Conservation (phyloP, 2,888 invertebrate genomes). For the Drosophila nigritarsus region DNA sequence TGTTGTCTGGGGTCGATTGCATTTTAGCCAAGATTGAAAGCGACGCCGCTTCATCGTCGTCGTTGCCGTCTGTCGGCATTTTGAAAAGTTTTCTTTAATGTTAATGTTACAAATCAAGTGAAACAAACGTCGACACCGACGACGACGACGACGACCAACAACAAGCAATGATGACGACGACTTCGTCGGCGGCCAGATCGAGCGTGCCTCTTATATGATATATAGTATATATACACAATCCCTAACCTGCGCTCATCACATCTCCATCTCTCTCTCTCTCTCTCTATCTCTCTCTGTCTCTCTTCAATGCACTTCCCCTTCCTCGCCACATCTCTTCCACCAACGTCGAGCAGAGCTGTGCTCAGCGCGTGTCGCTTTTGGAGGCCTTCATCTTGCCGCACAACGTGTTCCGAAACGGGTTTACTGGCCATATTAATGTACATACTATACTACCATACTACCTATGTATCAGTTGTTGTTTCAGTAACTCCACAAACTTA, state of each 20-base stretch:
- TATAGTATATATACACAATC: constrained; percentile 39
- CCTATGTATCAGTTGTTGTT: constrained; percentile 44
- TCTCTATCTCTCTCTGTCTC: neutral
- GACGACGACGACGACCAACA: constrained; percentile 29
- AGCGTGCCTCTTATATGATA: constrained; percentile 75
- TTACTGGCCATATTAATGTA: constrained; percentile 59
- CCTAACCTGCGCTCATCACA: constrained; percentile 36
- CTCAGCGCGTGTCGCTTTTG: constrained; percentile 68
- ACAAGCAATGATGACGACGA: constrained; percentile 13
- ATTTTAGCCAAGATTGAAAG: constrained; percentile 56
- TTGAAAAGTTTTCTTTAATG: constrained; percentile 72
- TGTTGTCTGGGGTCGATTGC: constrained; percentile 46
- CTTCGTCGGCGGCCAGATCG: constrained; percentile 56
- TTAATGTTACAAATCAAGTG: constrained; percentile 76
- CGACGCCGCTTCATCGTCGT: constrained; percentile 15
- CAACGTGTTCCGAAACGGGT: constrained; percentile 75
- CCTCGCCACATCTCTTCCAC: neutral
- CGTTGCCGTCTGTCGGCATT: constrained; percentile 60
- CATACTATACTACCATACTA: constrained; percentile 25
- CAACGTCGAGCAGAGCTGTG: constrained; percentile 28
- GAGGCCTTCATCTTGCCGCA: constrained; percentile 77
- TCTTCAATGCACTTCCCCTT: constrained; percentile 1
- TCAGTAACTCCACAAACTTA: constrained; percentile 28
- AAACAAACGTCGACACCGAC: constrained; percentile 70
- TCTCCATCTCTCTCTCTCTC: neutral